Evolutionary conservation across 2,888 invertebrate species (phyloP).

Genomic region (Ctenicera cuprea): DNA sequence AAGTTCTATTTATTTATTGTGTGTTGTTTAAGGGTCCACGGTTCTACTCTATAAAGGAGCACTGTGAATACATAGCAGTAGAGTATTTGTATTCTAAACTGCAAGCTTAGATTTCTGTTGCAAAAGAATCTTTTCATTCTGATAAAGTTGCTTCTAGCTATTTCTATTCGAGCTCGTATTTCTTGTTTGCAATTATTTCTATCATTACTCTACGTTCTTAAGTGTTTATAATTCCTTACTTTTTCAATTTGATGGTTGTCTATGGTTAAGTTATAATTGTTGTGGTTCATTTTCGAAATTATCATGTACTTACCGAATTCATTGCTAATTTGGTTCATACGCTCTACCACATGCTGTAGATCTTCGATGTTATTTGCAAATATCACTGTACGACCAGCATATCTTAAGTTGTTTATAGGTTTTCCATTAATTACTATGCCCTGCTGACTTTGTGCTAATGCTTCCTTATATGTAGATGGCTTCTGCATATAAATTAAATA

Average conservation of each 20-base stretch:
- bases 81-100: background rate
- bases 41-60: background rate
- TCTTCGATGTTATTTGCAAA: background rate
- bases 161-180: no score
- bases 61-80: no score
- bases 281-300: no score
- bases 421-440: background rate
- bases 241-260: no score
- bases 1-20: background rate
- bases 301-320: no score
- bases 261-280: no score
- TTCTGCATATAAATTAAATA: background rate
- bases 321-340: no score
- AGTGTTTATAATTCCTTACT: no score
- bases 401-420: background rate
- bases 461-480: background rate
- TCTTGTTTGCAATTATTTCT: no score
- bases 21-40: background rate
- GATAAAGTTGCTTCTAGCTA: no score
- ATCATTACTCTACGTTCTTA: no score
- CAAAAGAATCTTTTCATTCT: slow-evolving; percentile 3
- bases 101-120: background rate
- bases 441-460: background rate
- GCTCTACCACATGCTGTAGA: no score
- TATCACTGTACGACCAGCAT: background rate